Evolutionary conservation across 2,797 vertebrate genomes (phyloP), one percentile per base, ranked within the genome.

Genomic region (Eulemur mongoz): DNA sequence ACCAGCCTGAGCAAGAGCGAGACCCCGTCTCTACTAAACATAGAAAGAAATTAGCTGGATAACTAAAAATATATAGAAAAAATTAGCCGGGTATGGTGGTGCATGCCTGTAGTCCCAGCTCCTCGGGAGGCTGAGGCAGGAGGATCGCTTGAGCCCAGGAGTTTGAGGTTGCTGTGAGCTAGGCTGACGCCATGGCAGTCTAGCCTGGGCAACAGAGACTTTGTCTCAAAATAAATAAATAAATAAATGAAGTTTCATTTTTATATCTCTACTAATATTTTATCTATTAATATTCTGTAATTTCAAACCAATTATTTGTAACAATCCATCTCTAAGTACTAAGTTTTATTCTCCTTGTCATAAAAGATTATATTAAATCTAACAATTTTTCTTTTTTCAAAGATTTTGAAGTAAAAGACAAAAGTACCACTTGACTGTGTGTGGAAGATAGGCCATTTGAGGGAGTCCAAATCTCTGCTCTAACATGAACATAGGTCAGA

Each of bases 401-500:
- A 81, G 35, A n/a, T 73, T 78, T 32, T 69, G 40, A 94, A 85
- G 63, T 57, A 73, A 97, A 96, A 97, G 84, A 86, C 86, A 97
- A 97, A 96, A 27, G 86, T 10, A 11, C 89, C 75, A 73, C 97
- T 94, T 95, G 97, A 96, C 96, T 92, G 95, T 86, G 96, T 94
- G 43, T 93, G 69, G 96, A 79, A 79, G 93, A 97, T 52, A 96
- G 95, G 94, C 89, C 57, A 70, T n/a, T 6, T 17, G 35, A 93
- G 78, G 97, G 94, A 95, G 97, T 98, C 98, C 79, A 94, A 89
- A 97, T 86, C 63, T 65, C 95, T 96, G 85, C 50, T 95, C 94
- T 96, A 96, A 97, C 78, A 93, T 9, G 97, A 94, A 81, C 90
- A 91, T 30, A 95, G 94, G 96, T 96, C 97, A 97, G 93, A 81